These are phyloP conservation scores for Hyperoplus immaculatus DNA, from an alignment of 2,797 vertebrate genomes.

Conservation along the genomic window DNA sequence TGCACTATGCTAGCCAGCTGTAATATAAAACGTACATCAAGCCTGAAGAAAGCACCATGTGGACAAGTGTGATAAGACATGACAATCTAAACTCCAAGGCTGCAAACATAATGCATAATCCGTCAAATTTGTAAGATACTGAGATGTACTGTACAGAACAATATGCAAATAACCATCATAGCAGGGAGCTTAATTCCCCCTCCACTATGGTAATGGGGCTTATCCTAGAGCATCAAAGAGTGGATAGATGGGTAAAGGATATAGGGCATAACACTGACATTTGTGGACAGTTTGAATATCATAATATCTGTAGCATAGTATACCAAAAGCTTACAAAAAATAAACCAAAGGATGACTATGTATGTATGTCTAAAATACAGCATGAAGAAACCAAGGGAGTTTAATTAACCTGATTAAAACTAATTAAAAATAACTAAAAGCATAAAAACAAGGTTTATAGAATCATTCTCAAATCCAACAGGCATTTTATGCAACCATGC, in stretches of 20 bases:
- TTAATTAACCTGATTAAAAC: not conserved
- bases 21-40: slow-evolving; percentile 52
- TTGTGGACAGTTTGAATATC: slow-evolving; percentile 21
- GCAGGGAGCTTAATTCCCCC: slow-evolving; percentile 28
- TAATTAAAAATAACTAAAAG: not conserved
- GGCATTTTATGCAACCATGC: not conserved
- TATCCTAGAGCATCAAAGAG: slow-evolving; percentile 48
- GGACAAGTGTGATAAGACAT: slow-evolving; percentile 59
- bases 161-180: slow-evolving; percentile 49
- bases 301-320: slow-evolving; percentile 3
- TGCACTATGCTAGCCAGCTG: slow-evolving; percentile 23
- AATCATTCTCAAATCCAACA: not conserved
- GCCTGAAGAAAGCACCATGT: slow-evolving; percentile 38
- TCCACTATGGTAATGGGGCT: slow-evolving; percentile 41
- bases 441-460: not conserved
- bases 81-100: slow-evolving; percentile 20
- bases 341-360: not conserved
- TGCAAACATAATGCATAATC: slow-evolving; percentile 39
- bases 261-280: not conserved
- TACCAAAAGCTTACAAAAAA: not conserved
- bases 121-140: slow-evolving; percentile 41
- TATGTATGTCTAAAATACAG: not conserved
- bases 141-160: slow-evolving; percentile 34
- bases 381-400: not conserved
- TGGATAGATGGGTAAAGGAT: slow-evolving; percentile 17